Conservation (phyloP, 2,797 vertebrate species). For the Pipistrellus pipistrellus region DNA sequence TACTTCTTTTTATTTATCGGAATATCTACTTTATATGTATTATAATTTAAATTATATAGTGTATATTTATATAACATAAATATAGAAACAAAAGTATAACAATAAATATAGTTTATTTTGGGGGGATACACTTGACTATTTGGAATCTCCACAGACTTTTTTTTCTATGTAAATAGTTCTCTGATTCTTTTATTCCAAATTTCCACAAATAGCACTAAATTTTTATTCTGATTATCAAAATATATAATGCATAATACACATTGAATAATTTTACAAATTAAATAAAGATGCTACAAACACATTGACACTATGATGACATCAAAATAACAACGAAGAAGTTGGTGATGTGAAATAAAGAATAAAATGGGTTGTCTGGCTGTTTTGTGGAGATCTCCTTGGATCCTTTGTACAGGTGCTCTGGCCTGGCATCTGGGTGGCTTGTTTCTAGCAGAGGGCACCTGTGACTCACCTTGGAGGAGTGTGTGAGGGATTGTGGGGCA, state of each 20-base stretch:
- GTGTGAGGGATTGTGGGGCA: too few species aligned
- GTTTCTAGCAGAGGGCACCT: background rate
- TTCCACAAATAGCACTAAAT: background rate
- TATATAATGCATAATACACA: background rate
- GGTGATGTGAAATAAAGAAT: background rate
- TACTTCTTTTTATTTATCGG: background rate
- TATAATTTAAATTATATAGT: background rate
- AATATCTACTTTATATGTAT: background rate
- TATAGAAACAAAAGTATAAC: background rate
- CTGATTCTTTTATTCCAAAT: background rate
- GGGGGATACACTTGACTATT: background rate
- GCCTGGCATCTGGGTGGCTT: background rate
- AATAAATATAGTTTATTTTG: background rate
- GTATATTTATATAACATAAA: background rate
- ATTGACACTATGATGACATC: background rate
- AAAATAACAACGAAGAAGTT: background rate
- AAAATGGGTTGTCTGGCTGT: background rate
- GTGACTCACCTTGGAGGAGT: background rate
- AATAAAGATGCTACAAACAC: background rate
- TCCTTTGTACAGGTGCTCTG: background rate
- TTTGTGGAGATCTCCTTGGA: background rate
- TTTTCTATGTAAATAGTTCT: background rate
- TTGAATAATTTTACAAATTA: background rate
- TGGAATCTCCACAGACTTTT: background rate
- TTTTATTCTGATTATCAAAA: conserved; percentile 23